Evolutionary conservation across 2,888 invertebrate genomes (phyloP), one percentile per base, ranked within the genome.

Genomic region (Euzetes globulus): DNA sequence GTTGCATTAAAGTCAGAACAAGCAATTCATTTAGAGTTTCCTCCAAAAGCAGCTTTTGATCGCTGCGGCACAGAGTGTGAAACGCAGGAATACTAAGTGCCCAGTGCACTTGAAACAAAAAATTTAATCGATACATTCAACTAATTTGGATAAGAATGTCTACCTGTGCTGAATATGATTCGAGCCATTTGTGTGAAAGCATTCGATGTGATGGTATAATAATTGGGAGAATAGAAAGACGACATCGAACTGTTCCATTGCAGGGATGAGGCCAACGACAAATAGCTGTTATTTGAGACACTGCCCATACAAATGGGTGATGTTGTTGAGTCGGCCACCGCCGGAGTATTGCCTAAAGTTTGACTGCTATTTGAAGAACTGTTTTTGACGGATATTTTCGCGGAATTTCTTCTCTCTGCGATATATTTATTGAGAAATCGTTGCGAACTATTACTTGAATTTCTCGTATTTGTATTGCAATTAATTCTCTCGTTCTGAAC

Each of bases 401-500:
- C 5, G 29, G 63, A 63, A 33, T 45, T 71, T 22, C 47, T 27
- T 27, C 47, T 71, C 6, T 50, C 50, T 7, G 45, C 11, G 19
- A 50, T 17, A 45, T 5, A 13, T 70, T 70, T 63, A 4, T 9
- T 29, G 4, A 63, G 3, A 71, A 50, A 29, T 27, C 19, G 27
- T 1, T 47, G 11, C 15, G 47, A 6, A 11, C 13, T 19, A 50
- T 50, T 71, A n/a, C 45, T 29, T 27, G 13, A 22, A 27, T 45
- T 50, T 15, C 45, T 45, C 5, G 41, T 45, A 33, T 50, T 73
- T 41, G 63, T 5, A 41, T 37, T 55, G 19, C 71, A 60, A 72
- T 60, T 75, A 37, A 74, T 37, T 45, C 75, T 55, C 71, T 75
- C 75, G 52, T 75, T 68, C 74, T 75, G 75, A 60, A 75, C 75